phyloP scores from a whole-genome alignment of 2,113 vertebrate species.

The Papio anubis region DNA sequence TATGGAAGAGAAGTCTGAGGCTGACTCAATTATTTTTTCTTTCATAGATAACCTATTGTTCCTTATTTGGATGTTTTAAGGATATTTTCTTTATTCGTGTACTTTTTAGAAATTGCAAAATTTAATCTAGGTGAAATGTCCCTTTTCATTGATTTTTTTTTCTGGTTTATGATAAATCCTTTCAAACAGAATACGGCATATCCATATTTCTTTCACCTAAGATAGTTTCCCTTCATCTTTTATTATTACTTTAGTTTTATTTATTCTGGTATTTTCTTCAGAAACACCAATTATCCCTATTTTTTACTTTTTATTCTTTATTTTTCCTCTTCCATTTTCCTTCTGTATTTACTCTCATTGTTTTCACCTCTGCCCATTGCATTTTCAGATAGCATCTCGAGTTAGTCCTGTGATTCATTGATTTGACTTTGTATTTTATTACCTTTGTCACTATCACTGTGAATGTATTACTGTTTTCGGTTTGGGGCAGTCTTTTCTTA shows the following conservation, averaged over 20 bases:
- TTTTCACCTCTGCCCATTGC: neutral
- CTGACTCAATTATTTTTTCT: slow-evolving; percentile 12
- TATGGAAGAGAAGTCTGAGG: neutral
- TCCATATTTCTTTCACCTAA: neutral
- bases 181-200: neutral
- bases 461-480: neutral
- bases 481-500: neutral
- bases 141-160: slow-evolving; percentile 14
- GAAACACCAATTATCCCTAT: neutral
- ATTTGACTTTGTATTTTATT: neutral
- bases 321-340: neutral
- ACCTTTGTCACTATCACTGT: neutral
- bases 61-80: slow-evolving; percentile 19
- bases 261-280: slow-evolving; percentile 21
- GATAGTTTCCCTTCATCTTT: neutral
- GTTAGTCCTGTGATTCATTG: neutral
- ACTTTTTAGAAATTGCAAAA: slow-evolving; percentile 37
- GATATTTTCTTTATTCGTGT: slow-evolving; percentile 34
- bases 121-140: slow-evolving; percentile 33
- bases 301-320: slow-evolving; percentile 12
- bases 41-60: slow-evolving; percentile 32
- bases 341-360: neutral
- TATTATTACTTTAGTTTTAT: neutral
- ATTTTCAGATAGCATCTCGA: neutral
- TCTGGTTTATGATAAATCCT: neutral